These are phyloP conservation scores for Lysandra bellargus DNA, from an alignment of 2,888 invertebrate species.

Conservation along the genomic window DNA sequence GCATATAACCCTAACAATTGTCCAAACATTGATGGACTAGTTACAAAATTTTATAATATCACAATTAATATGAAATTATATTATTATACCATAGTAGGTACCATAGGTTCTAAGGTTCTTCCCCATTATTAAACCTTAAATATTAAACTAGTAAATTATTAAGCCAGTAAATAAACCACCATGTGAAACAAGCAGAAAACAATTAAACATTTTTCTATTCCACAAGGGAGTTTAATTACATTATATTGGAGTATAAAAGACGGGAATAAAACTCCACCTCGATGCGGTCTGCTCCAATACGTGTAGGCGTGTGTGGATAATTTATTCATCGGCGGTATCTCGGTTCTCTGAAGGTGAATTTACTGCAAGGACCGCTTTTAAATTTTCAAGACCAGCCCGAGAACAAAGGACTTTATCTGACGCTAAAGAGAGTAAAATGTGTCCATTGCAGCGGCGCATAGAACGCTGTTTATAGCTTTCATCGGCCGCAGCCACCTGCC, in stretches of 20 bases:
- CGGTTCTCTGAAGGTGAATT: conserved; percentile 58
- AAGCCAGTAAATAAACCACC: not conserved
- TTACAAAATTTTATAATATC: too few relatives aligned
- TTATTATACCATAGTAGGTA: too few relatives aligned
- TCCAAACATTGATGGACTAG: too few relatives aligned
- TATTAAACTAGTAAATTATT: too few relatives aligned
- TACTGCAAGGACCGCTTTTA: conserved; percentile 68
- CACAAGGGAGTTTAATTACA: not conserved
- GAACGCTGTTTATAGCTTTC: conserved; percentile 55
- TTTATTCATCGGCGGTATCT: conserved; percentile 65
- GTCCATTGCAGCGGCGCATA: conserved; percentile 62
- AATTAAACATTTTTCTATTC: not conserved
- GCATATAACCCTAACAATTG: too few relatives aligned
- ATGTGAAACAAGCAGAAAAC: not conserved
- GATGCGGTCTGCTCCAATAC: conserved; percentile 36
- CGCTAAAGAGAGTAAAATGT: conserved; percentile 73
- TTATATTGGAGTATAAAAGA: conserved; percentile 13
- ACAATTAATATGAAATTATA: too few relatives aligned
- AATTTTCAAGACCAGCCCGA: conserved; percentile 65
- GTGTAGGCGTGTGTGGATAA: conserved; percentile 47
- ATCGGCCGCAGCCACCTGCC: conserved; percentile 57
- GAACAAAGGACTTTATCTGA: conserved; percentile 70
- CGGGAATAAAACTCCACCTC: conserved; percentile 32
- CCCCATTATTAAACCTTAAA: too few relatives aligned
- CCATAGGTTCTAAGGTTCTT: not conserved